These are phyloP conservation scores for Drosophila kepulauana DNA, from an alignment of 1,140 invertebrate genomes.

Conservation along the genomic window DNA sequence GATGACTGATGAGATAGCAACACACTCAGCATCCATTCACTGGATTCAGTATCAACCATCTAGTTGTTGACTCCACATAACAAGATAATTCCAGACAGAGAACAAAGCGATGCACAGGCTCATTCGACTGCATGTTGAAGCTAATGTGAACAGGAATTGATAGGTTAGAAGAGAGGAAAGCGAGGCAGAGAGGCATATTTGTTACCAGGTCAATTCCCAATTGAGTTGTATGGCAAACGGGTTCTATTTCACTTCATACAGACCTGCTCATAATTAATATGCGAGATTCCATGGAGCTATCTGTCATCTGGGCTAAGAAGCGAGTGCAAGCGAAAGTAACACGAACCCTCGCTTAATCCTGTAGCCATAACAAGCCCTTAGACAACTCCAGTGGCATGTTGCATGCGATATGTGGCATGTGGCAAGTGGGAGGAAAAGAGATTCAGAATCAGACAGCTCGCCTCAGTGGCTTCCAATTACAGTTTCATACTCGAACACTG, in stretches of 20 bases:
- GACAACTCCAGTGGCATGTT: slow-evolving; percentile 23
- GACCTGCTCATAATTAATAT: slow-evolving; percentile 48
- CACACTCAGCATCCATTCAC: slow-evolving; percentile 20
- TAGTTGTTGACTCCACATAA: slow-evolving; percentile 2
- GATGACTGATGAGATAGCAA: slow-evolving; percentile 54
- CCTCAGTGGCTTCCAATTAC: slow-evolving; percentile 52
- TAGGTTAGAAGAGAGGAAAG: neutral
- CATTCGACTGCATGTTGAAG: neutral
- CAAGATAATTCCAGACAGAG: slow-evolving; percentile 40
- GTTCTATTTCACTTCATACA: slow-evolving; percentile 21
- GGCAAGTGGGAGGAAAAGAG: neutral
- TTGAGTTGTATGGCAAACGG: slow-evolving; percentile 4
- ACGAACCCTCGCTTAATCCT: slow-evolving; percentile 12
- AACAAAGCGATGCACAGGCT: slow-evolving; percentile 16
- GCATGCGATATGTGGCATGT: slow-evolving; percentile 6
- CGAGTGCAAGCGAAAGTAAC: slow-evolving; percentile 27
- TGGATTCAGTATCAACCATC: neutral
- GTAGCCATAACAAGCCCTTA: slow-evolving; percentile 27
- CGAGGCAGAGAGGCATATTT: neutral
- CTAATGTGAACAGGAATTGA: neutral
- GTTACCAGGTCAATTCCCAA: neutral
- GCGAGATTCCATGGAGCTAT: slow-evolving; percentile 44
- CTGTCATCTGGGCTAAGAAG: slow-evolving; percentile 32
- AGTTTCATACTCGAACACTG: slow-evolving; percentile 35
- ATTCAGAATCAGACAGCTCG: slow-evolving; percentile 33